Evolutionary conservation across 2,113 vertebrate species (phyloP).

Genomic region (Chitala chitala): DNA sequence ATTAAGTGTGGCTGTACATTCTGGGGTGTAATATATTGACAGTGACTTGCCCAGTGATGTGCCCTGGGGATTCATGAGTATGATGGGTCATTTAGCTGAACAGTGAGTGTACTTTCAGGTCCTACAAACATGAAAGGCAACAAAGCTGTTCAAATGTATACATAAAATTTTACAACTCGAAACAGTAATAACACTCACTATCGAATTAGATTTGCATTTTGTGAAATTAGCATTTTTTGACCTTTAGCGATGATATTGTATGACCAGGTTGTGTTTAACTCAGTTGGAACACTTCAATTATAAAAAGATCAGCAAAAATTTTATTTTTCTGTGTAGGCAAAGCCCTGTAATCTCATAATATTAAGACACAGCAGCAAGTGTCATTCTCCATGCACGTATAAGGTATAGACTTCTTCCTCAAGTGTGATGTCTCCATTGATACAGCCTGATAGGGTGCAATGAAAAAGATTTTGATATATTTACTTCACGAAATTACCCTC

Average conservation of each 20-base stretch:
- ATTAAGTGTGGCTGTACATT: background rate
- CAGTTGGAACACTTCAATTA: background rate
- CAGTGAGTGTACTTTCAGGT: background rate
- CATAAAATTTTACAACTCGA: background rate
- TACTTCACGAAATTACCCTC: background rate
- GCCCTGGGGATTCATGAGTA: background rate
- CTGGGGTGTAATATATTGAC: background rate
- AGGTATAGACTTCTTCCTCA: background rate
- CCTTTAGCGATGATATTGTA: background rate
- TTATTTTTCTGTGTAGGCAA: background rate
- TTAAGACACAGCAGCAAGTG: background rate
- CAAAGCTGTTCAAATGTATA: background rate
- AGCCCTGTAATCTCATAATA: background rate
- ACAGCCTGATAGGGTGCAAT: background rate
- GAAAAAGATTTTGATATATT: constrained; percentile 8
- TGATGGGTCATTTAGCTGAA: background rate
- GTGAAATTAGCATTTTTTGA: background rate
- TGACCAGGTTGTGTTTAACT: background rate
- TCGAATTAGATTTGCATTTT: background rate
- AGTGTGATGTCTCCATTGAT: background rate
- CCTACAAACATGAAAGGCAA: too few species aligned
- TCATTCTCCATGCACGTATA: background rate
- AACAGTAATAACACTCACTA: background rate
- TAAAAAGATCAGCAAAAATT: background rate
- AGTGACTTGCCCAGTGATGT: background rate